These are phyloP conservation scores for Metacarcinus magister DNA, from an alignment of 2,888 invertebrate genomes.

Conservation along the genomic window DNA sequence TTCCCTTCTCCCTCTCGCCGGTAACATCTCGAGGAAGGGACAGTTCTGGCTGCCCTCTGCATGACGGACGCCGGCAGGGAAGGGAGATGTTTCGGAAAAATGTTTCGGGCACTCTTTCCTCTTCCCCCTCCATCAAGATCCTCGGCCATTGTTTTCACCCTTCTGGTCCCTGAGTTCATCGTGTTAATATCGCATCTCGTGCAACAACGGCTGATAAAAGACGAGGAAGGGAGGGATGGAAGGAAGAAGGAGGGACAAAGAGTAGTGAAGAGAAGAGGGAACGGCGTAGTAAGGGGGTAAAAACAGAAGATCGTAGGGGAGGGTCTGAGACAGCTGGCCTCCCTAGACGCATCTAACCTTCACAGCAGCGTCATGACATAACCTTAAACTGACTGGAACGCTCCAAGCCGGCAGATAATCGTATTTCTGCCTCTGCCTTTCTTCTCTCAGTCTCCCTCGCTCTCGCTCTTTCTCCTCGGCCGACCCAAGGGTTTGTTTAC, in stretches of 20 bases:
- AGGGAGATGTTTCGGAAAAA: slow-evolving; percentile 37
- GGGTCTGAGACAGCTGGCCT: neutral
- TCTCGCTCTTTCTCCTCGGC: slow-evolving; percentile 38
- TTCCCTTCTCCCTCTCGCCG: slow-evolving; percentile 3
- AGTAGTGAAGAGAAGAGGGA: neutral
- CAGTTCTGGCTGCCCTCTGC: slow-evolving; percentile 38
- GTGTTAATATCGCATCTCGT: slow-evolving; percentile 46
- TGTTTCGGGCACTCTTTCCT: slow-evolving; percentile 26
- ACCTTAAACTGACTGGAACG: slow-evolving; percentile 51
- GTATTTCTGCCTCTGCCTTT: slow-evolving; percentile 32
- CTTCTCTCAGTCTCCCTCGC: neutral
- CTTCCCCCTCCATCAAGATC: slow-evolving; percentile 45
- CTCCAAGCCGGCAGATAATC: slow-evolving; percentile 45
- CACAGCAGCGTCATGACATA: slow-evolving; percentile 32
- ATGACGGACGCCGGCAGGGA: slow-evolving; percentile 37
- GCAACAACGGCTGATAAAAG: slow-evolving; percentile 49
- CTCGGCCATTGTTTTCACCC: slow-evolving; percentile 38
- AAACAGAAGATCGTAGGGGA: neutral
- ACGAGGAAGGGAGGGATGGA: slow-evolving; percentile 6
- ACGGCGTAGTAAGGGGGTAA: neutral
- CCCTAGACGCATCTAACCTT: slow-evolving; percentile 34
- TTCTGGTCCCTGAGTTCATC: slow-evolving; percentile 49
- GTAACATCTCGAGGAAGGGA: neutral
- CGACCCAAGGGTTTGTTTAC: slow-evolving; percentile 56
- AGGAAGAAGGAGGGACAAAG: neutral